Evolutionary conservation across 2,113 vertebrate genomes (phyloP).

Genomic region (Passer montanus): DNA sequence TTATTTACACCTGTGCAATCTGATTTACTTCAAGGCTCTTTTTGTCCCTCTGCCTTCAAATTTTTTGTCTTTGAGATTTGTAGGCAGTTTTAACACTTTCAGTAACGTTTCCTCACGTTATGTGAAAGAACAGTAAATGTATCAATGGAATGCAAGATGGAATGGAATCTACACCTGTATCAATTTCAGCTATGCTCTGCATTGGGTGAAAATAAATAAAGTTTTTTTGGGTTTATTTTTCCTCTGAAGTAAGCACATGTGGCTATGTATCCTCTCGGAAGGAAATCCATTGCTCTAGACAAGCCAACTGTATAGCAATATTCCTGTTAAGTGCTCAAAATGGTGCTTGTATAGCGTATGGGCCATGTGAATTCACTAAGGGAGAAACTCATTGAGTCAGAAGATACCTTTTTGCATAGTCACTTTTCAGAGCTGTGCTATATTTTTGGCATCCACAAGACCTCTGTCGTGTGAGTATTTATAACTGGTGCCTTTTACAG

Average conservation of each 20-base stretch:
- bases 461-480: background rate
- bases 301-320: background rate
- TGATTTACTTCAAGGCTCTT: conserved; percentile 13
- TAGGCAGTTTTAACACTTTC: background rate
- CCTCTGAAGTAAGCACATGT: conserved; percentile 15
- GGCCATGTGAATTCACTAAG: background rate
- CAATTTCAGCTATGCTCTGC: background rate
- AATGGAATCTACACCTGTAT: conserved; percentile 38
- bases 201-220: conserved; percentile 6
- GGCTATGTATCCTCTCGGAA: background rate
- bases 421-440: background rate
- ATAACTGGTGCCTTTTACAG: background rate
- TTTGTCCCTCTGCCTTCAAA: conserved; percentile 20
- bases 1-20: conserved; percentile 16
- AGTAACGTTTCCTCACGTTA: background rate
- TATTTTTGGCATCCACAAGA: background rate
- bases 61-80: background rate
- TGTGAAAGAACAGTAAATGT: conserved; percentile 14
- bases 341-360: background rate
- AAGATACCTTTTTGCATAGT: conserved; percentile 54
- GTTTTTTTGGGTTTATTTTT: background rate
- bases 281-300: background rate
- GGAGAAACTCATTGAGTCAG: background rate
- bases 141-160: background rate
- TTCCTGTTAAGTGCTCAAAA: background rate